A percentile compares a stretch with the other conserved stretches of the same genome.
phyloP scores from a whole-genome alignment of 1,140 invertebrate genomes.

The Brachionus calyciflorus region DNA sequence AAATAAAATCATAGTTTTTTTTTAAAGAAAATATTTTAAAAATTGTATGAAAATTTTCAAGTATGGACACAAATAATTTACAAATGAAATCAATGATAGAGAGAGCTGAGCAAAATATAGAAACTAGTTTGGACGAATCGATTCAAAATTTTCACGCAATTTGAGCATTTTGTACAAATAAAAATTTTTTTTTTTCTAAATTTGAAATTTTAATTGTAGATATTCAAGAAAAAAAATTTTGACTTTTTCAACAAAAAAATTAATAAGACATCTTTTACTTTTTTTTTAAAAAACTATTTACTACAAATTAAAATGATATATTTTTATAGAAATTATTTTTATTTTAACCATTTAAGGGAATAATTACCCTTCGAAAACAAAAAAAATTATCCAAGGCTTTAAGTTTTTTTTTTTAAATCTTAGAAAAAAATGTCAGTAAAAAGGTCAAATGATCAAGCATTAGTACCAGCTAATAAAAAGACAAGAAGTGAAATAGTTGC shows the following conservation, averaged over 20 bases:
- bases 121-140: conserved; percentile 36
- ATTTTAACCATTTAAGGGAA: too few relatives aligned
- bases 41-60: background rate
- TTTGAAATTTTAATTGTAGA: background rate
- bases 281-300: too few relatives aligned
- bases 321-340: too few relatives aligned
- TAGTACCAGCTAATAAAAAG: conserved; percentile 30
- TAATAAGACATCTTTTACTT: too few relatives aligned
- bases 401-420: background rate
- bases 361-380: too few relatives aligned
- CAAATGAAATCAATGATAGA: conserved; percentile 45
- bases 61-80: conserved; percentile 29
- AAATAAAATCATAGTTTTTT: too few relatives aligned
- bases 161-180: conserved; percentile 34
- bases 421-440: conserved; percentile 37
- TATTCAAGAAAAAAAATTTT: too few relatives aligned
- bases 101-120: conserved; percentile 41
- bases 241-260: too few relatives aligned
- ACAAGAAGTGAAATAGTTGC: conserved; percentile 44
- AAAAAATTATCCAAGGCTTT: background rate
- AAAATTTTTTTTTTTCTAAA: background rate
- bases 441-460: conserved; percentile 11
- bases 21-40: background rate
- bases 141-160: conserved; percentile 40
- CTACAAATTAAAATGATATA: too few relatives aligned